Conservation (phyloP, 2,888 invertebrate genomes). For the Bibio marci region DNA sequence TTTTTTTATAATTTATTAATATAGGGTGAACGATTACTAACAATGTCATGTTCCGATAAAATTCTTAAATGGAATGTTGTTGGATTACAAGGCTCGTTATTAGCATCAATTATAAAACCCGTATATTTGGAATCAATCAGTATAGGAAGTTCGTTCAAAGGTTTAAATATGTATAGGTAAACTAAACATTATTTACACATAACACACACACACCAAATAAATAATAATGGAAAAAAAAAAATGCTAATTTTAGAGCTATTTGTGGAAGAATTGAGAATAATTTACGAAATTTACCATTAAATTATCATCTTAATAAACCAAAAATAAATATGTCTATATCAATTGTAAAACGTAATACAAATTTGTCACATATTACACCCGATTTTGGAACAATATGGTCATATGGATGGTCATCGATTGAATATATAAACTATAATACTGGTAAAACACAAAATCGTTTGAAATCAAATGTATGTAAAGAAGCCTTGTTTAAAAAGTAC, state of each 20-base stretch:
- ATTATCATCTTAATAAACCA: constrained; percentile 69
- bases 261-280: constrained; percentile 65
- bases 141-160: constrained; percentile 76
- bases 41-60: constrained; percentile 98
- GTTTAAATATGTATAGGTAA: constrained; percentile 67
- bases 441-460: constrained; percentile 43
- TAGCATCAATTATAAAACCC: constrained; percentile 74
- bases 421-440: constrained; percentile 71
- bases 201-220: too few relatives aligned
- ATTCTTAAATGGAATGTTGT: constrained; percentile 90
- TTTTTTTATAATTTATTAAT: constrained; percentile 11
- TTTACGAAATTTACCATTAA: constrained; percentile 62
- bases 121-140: constrained; percentile 79
- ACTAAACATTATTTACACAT: too few relatives aligned
- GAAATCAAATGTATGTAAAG: too few relatives aligned
- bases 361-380: constrained; percentile 86
- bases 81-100: constrained; percentile 81
- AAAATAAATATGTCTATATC: constrained; percentile 67
- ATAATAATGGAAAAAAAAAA: too few relatives aligned
- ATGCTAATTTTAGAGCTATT: constrained; percentile 50
- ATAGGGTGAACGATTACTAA: constrained; percentile 74
- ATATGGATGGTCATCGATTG: constrained; percentile 42
- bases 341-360: constrained; percentile 67
- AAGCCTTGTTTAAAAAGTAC: too few relatives aligned
- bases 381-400: constrained; percentile 83